Conservation (phyloP, 2,797 vertebrate species). For the Malurus leucopterus region DNA sequence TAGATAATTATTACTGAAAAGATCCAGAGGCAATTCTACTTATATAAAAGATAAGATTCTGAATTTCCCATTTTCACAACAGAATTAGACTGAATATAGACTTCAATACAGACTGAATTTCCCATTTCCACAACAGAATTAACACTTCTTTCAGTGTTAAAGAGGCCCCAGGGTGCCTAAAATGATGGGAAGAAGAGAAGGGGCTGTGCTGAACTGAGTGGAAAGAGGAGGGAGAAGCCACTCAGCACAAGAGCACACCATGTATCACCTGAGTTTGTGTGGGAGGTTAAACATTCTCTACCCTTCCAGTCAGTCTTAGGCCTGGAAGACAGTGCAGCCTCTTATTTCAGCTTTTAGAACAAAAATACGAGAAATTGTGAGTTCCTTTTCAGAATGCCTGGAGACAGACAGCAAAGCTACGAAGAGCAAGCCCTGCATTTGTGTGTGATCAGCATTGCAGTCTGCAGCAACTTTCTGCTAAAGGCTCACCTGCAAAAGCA, state of each 20-base stretch:
- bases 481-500: neutral
- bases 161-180: neutral
- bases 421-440: neutral
- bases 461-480: neutral
- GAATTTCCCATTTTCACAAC: neutral
- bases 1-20: neutral
- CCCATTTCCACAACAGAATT: neutral
- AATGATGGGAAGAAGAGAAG: neutral
- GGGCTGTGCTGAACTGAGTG: neutral
- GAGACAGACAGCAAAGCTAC: neutral
- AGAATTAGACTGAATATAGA: neutral
- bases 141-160: neutral
- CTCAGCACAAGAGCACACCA: rapidly evolving
- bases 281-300: neutral
- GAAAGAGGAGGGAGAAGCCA: neutral
- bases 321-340: neutral
- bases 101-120: neutral
- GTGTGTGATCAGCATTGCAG: neutral
- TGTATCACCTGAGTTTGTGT: neutral
- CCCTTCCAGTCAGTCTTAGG: neutral
- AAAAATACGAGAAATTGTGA: rapidly evolving
- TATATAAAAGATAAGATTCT: neutral
- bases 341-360: neutral
- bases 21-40: neutral
- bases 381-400: neutral